A percentile compares a stretch with the other conserved stretches of the same genome.
Conservation (phyloP, 2,113 vertebrate species). For the Labrus mixtus region DNA sequence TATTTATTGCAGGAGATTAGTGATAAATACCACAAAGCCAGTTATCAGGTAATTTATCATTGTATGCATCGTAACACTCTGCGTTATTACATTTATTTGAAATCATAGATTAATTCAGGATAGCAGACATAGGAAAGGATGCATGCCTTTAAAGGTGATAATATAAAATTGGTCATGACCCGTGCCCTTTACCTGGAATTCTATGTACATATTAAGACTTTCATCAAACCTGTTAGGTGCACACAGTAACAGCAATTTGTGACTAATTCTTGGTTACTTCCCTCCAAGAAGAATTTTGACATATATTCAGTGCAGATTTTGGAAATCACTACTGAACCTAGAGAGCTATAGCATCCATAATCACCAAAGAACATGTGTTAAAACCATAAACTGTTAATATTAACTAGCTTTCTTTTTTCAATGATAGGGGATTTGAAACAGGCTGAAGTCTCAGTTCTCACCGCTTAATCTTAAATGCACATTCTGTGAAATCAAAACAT, state of each 20-base stretch:
- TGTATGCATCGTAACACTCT: not conserved
- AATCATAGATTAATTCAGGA: not conserved
- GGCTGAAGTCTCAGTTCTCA: not conserved
- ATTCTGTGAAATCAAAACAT: not conserved
- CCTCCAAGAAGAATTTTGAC: no score
- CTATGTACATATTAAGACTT: no score
- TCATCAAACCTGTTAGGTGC: no score
- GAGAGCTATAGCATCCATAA: not conserved
- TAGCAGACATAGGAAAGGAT: not conserved
- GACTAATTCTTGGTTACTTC: no score
- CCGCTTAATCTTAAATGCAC: not conserved
- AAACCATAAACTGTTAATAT: not conserved
- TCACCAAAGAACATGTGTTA: no score
- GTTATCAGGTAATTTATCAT: not conserved
- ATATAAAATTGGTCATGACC: not conserved
- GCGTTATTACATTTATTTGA: not conserved
- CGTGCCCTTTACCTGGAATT: not conserved
- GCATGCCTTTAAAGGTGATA: not conserved
- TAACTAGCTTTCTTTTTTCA: not conserved
- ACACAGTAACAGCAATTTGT: no score
- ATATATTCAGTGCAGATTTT: no score
- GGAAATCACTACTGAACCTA: no score
- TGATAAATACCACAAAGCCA: not conserved
- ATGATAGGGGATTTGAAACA: not conserved
- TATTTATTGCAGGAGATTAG: not conserved